Base-by-base conservation (phyloP, 2,888 invertebrate genomes). In the Linnaemya vulpina region DNA sequence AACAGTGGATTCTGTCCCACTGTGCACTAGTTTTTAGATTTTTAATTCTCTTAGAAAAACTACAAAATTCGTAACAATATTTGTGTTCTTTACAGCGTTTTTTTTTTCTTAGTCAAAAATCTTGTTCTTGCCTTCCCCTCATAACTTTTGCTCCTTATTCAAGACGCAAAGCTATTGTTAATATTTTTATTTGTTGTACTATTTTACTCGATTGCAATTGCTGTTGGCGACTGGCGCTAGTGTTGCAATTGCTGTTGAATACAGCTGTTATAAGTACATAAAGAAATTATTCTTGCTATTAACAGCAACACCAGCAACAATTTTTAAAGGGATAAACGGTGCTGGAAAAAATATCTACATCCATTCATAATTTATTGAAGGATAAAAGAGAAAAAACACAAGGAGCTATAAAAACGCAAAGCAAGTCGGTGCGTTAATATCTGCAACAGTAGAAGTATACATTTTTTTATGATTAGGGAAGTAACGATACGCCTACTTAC, bases 251-350 rank as follows among this genome's bases (percentile, higher is more conserved):
- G 30, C 60, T 62, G 51, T 15, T 62, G 51, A 58, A 15, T 15
- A 60, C n/a, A 70, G 70, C 76, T 77, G 53, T 74, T 76, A 84
- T 78, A 80, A 76, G 60, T 68, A 43, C 30, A 60, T 35, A 20
- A 67, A n/a, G n/a, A 80, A 75, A 58, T 65, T 40, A 71, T 84
- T 67, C 17, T 40, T 67, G 55, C 73, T 73, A 80, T 73, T 71
- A 80, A 62, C 51, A 80, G 38, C 62, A 75, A n/a, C 9, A 35
- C n/a, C 22, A 71, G 38, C 68, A 75, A 30, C 38, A 68, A 74
- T 71, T 60, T 40, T 46, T 22, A 20, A 40, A 83, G 22, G 13
- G 70, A 49, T 15, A 11, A 10, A 38, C 11, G 25, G n/a, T 40
- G 40, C 53, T 51, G 25, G 46, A 15, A 35, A n/a, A 60, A 73